Evolutionary conservation across 2,113 vertebrate species (phyloP).

Genomic region (Martes martes): DNA sequence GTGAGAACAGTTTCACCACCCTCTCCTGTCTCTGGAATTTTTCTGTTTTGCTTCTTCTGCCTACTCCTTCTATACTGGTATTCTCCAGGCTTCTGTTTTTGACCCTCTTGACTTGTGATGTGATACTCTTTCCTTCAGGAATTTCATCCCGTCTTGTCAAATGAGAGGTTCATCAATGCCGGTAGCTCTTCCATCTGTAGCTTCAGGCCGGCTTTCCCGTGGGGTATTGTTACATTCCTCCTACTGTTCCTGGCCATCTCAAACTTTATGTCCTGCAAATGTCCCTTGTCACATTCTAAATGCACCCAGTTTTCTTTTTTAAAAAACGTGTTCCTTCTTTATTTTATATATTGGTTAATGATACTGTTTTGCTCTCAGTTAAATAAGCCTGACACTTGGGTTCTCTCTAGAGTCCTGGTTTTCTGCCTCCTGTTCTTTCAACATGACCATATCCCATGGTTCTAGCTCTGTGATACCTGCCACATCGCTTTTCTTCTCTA

Average conservation of each 20-base stretch:
- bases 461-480: neutral
- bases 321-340: neutral
- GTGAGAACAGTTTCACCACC: neutral
- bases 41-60: neutral
- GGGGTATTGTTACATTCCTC: neutral
- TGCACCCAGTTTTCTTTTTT: neutral
- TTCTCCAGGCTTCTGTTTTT: neutral
- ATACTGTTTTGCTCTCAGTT: neutral
- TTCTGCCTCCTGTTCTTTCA: neutral
- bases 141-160: neutral
- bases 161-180: neutral
- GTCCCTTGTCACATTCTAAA: neutral
- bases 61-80: neutral
- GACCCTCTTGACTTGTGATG: neutral
- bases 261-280: neutral
- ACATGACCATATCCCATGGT: neutral
- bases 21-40: neutral
- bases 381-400: neutral
- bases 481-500: neutral
- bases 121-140: neutral
- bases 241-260: neutral
- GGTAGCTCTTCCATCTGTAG: no score
- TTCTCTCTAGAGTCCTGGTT: neutral
- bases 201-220: neutral
- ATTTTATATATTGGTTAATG: neutral